These are phyloP conservation scores for Chymomyza costata DNA, from an alignment of 1,140 invertebrate genomes.

Conservation along the genomic window DNA sequence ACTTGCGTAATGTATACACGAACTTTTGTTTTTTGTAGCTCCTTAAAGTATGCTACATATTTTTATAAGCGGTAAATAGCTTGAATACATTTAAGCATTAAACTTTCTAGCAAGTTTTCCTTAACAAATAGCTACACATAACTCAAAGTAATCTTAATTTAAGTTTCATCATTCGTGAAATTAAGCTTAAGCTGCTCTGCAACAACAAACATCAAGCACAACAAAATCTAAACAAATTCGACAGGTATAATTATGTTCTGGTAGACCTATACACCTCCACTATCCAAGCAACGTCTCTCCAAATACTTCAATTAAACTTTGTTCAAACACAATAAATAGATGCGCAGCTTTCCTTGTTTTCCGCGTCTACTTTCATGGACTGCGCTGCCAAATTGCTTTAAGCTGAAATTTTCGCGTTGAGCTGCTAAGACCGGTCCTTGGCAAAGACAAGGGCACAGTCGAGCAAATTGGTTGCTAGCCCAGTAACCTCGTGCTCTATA, in stretches of 20 bases:
- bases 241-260: constrained; percentile 64
- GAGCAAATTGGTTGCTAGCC: constrained; percentile 36
- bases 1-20: neutral
- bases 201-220: constrained; percentile 1
- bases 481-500: constrained; percentile 10
- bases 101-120: no score
- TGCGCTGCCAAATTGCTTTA: constrained; percentile 21
- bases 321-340: constrained; percentile 60
- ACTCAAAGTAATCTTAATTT: constrained; percentile 40
- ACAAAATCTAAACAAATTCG: constrained; percentile 50
- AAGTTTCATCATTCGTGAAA: constrained; percentile 70
- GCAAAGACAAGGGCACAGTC: no score
- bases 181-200: constrained; percentile 32
- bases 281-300: constrained; percentile 4
- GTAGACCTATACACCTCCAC: no score
- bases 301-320: constrained; percentile 61
- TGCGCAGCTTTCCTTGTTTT: constrained; percentile 10
- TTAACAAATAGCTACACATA: constrained; percentile 2
- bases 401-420: neutral
- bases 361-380: neutral
- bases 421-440: constrained; percentile 39
- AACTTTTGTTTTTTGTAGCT: no score
- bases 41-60: no score
- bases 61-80: no score
- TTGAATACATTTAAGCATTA: no score